Percentiles rank a stretch among this genome's conserved stretches.
phyloP scores from a whole-genome alignment of 2,888 invertebrate species.

The Tiphia femorata region DNA sequence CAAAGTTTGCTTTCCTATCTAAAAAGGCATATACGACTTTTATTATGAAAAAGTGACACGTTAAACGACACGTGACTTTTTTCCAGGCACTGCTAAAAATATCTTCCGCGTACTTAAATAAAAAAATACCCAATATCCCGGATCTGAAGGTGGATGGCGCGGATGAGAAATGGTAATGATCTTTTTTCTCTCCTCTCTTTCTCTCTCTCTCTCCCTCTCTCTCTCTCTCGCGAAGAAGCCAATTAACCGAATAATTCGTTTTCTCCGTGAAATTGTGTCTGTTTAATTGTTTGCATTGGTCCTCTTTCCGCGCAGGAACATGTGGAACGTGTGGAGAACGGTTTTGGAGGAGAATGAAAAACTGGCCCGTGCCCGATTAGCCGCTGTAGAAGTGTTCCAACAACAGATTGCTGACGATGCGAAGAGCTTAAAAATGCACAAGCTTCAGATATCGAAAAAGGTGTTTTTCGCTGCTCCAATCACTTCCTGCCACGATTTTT shows the following conservation, averaged over 20 bases:
- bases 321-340: conserved; percentile 98
- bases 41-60: background rate
- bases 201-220: no score
- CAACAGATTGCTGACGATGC: conserved; percentile 96
- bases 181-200: background rate
- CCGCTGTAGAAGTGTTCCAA: conserved; percentile 95
- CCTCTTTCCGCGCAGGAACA: conserved; percentile 80
- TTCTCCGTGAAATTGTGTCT: background rate
- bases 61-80: background rate
- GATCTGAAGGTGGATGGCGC: conserved; percentile 91
- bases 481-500: no score
- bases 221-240: no score
- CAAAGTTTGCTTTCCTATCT: no score
- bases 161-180: conserved; percentile 89
- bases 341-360: conserved; percentile 96
- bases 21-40: background rate
- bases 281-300: no score
- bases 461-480: conserved; percentile 68
- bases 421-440: conserved; percentile 86
- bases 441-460: conserved; percentile 85
- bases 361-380: conserved; percentile 88
- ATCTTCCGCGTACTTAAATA: conserved; percentile 91
- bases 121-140: conserved; percentile 93
- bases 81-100: conserved; percentile 89
- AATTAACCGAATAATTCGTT: background rate